Evolutionary conservation across 1,140 invertebrate genomes (phyloP), one percentile per base, ranked within the genome.

Genomic region (Caerostris extrusa): DNA sequence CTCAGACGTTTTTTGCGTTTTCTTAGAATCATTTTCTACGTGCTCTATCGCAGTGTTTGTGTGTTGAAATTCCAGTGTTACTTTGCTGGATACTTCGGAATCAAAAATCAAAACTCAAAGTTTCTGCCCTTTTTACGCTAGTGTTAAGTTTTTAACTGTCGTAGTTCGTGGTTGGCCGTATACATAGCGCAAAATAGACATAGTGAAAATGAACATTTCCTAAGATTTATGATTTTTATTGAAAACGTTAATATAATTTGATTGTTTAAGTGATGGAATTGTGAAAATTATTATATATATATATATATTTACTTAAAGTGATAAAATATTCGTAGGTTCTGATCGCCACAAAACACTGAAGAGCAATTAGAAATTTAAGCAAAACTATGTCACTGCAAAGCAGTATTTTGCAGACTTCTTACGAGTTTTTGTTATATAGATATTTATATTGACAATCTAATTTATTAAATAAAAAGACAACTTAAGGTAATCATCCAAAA

Each of bases 71-170:
- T 90, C 81, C 93, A 90, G 93, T 85, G 53, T 69, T 53, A 7
- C 50, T 34, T 57, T 34, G 55, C 93, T 90, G 93, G 93, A 94
- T 88, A 93, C 85, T 81, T 58, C 77, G 88, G 77, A 94, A 94
- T 94, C 93, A 94, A 94, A 94, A 94, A 94, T 94, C 93, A 94
- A 94, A 94, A 94, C 71, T 94, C 93, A 94, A 94, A 94, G 88
- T 90, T 90, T 90, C 71, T 90, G 88, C 87, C 87, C 81, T 94
- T 94, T 90, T 81, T 90, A 94, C 88, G 50, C 93, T 94, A 94
- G 93, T 85, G 93, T 94, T 94, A 94, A 94, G 93, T 94, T 94
- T 88, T 94, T 88, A 34, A 83, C 60, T 69, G 88, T 94, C 71
- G 77, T 94, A 94, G 77, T 67, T 83, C 71, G 77, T 94, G 88